Base-by-base conservation (phyloP, 2,113 vertebrate genomes). In the Galbula dea region DNA sequence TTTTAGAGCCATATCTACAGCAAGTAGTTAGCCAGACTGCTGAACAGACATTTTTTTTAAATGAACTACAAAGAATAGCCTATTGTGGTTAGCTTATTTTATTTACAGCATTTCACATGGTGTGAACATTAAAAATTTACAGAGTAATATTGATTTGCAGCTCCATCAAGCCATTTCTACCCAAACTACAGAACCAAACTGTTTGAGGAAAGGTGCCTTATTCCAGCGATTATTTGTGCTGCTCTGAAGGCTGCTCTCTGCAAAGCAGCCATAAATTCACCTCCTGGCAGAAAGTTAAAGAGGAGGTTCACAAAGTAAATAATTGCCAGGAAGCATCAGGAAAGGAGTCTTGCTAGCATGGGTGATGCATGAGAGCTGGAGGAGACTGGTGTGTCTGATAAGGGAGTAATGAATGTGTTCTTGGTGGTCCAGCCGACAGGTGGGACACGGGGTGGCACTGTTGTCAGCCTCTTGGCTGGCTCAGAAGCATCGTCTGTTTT, bases 31-130 rank as follows among this genome's bases (percentile, higher is more conserved):
- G 97, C 96, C 95, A 93, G 96, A 97, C 88, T 98, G 98, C 98
- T 98, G 98, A 98, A 94, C 95, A 92, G 96, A 96, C 98, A 97
- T 91, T 98, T 98, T n/a, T 96, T 97, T 85, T 46, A 94, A 97
- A 97, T 90, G 96, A 98, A 97, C 77, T 95, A 84, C 96, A 90
- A 97, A 97, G 97, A 96, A 77, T 90, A 96, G 94, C 86, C 94
- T 94, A 96, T 96, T 92, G 85, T 79, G 92, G 95, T 96, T 95
- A 89, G 93, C 92, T 92, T 95, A 90, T 93, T 96, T 97, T 97
- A 97, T 97, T 96, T 97, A 96, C 96, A 96, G 74, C 93, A 39
- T 95, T 97, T 96, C 94, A 90, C 93, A 89, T 46, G 80, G 95
- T 95, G 91, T 90, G 95, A 95, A 94, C 96, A 96, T 97, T 97